A percentile compares a stretch with the other conserved stretches of the same genome.
phyloP scores from a whole-genome alignment of 1,140 invertebrate genomes.

The Cheumatopsyche charites region DNA sequence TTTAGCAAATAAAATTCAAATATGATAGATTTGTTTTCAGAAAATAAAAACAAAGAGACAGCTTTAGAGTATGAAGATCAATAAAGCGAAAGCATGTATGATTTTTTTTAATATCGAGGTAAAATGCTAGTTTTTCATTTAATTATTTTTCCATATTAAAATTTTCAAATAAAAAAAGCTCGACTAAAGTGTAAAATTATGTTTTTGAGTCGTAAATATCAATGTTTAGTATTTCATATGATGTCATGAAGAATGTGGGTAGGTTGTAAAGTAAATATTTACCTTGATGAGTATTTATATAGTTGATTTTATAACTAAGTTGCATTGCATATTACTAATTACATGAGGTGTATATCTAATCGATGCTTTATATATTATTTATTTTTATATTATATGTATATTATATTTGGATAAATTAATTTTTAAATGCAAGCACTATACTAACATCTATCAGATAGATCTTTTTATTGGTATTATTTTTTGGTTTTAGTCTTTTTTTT shows the following conservation, averaged over 20 bases:
- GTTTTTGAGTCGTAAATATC: no score
- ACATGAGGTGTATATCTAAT: no score
- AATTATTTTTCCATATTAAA: background rate
- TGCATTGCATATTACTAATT: no score
- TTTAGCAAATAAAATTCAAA: constrained; percentile 45
- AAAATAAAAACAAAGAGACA: constrained; percentile 44
- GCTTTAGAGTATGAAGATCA: constrained; percentile 37
- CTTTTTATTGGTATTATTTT: constrained; percentile 5
- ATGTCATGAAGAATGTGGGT: background rate
- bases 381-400: constrained; percentile 24
- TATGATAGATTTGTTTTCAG: constrained; percentile 41
- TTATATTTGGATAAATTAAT: constrained; percentile 9
- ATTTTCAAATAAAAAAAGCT: no score
- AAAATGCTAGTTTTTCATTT: no score
- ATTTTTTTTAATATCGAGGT: background rate
- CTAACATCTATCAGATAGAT: constrained; percentile 32
- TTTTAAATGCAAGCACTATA: constrained; percentile 33
- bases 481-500: constrained; percentile 3
- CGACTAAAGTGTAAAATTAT: no score
- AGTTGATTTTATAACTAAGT: no score
- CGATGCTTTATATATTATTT: constrained; percentile 3
- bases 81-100: constrained; percentile 32
- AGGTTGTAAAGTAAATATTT: background rate
- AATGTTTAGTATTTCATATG: background rate
- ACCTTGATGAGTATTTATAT: no score